Base-by-base conservation (phyloP, 1,140 invertebrate species). In the Macrocentrus cingulum region DNA sequence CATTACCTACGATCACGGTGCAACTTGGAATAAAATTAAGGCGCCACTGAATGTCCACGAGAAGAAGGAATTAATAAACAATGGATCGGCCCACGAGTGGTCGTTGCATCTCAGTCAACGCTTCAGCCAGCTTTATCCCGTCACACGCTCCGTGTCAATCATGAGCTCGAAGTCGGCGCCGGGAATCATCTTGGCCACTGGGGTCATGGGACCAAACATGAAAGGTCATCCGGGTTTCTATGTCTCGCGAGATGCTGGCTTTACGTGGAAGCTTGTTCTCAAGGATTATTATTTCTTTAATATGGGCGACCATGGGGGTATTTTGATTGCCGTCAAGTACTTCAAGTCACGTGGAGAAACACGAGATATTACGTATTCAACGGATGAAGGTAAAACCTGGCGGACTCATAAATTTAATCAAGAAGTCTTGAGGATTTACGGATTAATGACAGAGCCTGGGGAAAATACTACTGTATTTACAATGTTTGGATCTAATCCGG, bases 401-500 rank as follows among this genome's bases (percentile, higher is more conserved):
- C 79, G 85, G 32, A 82, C 80, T 19, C 80, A 87, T 65, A 73
- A 83, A 59, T 94, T 96, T 70, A 83, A 85, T 55, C 81, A 85
- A 8, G 82, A 88, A 54, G 85, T 88, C 71, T 81, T 92, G 1
- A 81, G 85, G 22, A 85, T 95, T 11, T 95, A 94, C 74, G 92
- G 92, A 2, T 72, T 95, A 1, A 91, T 95, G 86, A 95, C 92
- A 0, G 92, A 95, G 73, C 92, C 92, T 0, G 93, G 92, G 4
- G 92, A 95, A 74, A 94, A 93, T 73, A 93, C 92, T 0, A 94
- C 92, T 0, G 84, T 91, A 0, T 96, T 97, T 67, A 94, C 92
- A 0, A 86, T 97, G 80, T 96, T 95, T 77, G 94, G 92, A 1
- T 94, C 91, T 2, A 84, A 83, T 34, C 82, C 84, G 5, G 84